Percentiles rank a stretch among this genome's conserved stretches.
Conservation (phyloP, 53 echinoderm and acorn worm species). For the Zoroaster sp. region DNA sequence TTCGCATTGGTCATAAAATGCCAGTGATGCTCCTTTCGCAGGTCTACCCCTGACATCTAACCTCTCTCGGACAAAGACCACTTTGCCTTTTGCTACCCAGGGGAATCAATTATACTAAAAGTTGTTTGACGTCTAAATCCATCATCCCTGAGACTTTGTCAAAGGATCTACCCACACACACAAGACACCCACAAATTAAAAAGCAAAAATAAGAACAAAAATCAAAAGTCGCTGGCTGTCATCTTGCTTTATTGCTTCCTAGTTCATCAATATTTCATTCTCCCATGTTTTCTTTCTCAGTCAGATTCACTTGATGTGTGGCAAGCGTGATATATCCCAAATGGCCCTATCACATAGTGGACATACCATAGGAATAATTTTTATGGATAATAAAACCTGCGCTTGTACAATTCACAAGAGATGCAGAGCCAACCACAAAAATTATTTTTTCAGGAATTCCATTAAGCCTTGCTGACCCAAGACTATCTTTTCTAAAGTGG, state of each 20-base stretch:
- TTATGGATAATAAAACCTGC: slow-evolving; percentile 25
- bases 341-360: slow-evolving; percentile 30
- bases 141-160: slow-evolving; percentile 22
- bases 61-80: slow-evolving; percentile 10
- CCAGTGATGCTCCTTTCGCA: background rate
- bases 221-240: background rate
- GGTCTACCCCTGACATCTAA: slow-evolving; percentile 6
- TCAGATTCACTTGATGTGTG: slow-evolving; percentile 29
- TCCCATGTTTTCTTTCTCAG: slow-evolving; percentile 16
- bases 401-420: slow-evolving; percentile 21
- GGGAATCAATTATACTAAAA: slow-evolving; percentile 36
- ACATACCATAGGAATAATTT: slow-evolving; percentile 36
- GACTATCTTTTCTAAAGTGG: background rate
- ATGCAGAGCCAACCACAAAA: background rate
- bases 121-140: slow-evolving; percentile 31
- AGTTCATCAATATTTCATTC: slow-evolving; percentile 41
- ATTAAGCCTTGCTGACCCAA: slow-evolving; percentile 2
- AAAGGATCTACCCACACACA: background rate
- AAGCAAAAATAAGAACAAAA: background rate
- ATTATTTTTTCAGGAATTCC: slow-evolving; percentile 26
- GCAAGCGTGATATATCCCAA: slow-evolving; percentile 9
- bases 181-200: background rate
- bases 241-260: slow-evolving; percentile 37
- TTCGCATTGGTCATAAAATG: slow-evolving; percentile 21
- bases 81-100: background rate